Evolutionary conservation across 2,113 vertebrate species (phyloP), one percentile per base, ranked within the genome.

Genomic region (Urocolius indicus): DNA sequence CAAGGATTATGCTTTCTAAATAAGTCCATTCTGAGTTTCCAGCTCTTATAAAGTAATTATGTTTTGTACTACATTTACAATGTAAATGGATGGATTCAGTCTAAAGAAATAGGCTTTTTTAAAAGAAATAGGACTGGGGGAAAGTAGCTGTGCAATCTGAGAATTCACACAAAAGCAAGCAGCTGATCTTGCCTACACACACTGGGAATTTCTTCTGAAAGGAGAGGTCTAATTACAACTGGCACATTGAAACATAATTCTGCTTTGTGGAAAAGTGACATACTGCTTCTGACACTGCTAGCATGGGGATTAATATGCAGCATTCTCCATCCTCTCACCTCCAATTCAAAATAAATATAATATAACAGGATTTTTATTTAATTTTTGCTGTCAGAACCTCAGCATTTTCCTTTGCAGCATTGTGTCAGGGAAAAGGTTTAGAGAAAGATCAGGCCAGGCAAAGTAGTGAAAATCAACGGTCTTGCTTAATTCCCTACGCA

Each of bases 131-230:
- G 83, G 57, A 77, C 0, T 0, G 5, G 88, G 32, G 1, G 6
- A 86, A 94, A 81, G 81, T 48, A 66, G 72, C 61, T 92, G 61
- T 78, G 76, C 85, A 93, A 41, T 71, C 76, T 90, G 92, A 93
- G 73, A 92, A 88, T 92, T 93, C 82, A 65, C 68, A 95, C 88
- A 91, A 95, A 95, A 96, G 85, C 54, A 91, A 90, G 85, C 83
- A 90, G 87, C 88, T 86, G 90, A 95, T 88, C 79, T 88, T 94
- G 87, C 92, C 88, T 79, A 43, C n/a, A 54, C 24, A 57, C 23
- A 54, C 21, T 75, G 65, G 57, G 83, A 78, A 78, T 93, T 93
- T 92, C 52, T 96, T 76, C 45, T 89, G 49, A 96, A 97, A 92
- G 23, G 76, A 93, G 84, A 93, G 24, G 36, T 93, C 79, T 95